Base-by-base conservation (phyloP, 2,888 invertebrate species). In the Cantharis flavilabris region DNA sequence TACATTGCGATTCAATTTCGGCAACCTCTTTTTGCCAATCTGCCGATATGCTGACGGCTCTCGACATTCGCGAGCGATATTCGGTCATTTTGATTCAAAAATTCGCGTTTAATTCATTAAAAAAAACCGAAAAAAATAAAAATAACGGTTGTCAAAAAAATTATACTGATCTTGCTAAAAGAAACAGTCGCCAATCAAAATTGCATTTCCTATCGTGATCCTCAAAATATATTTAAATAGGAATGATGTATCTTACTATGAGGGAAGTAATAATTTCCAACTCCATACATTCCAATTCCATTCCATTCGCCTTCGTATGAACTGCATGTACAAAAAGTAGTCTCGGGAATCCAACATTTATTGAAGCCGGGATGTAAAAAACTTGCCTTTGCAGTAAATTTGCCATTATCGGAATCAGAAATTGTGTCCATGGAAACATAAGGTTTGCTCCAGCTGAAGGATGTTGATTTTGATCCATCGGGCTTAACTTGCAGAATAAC, bases 261-360 rank as follows among this genome's bases (percentile, higher is more conserved):
- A 3, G 91, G 91, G 84, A 91, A 91, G 0, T 86, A 88, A 85
- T 92, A 94, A 64, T 85, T 86, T 28, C 93, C 94, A 70, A 86
- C 86, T 23, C 93, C 93, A 26, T 90, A 89, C 91, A 93, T 93
- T 33, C 91, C 91, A 1, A 91, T 84, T 2, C 88, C 85, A 83
- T 92, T 89, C 91, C 92, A 92, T 9, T 90, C 88, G 67, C 94
- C 94, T 67, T 88, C 87, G 82, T 92, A 93, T 23, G 84, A 85
- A 75, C 92, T 92, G 1, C 91, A 91, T 0, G 92, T 92, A 10
- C 67, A 76, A 67, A 81, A 83, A 18, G 64, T 28, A 2, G 33
- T 49, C 9, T 73, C 33, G 1, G 69, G 69, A 11, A 63, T 64
- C 62, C 62, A 28, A 20, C 28, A 72, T 26, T 18, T 67, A 13